Evolutionary conservation across 2,888 invertebrate genomes (phyloP).

Genomic region (Heterodera filipjevi): DNA sequence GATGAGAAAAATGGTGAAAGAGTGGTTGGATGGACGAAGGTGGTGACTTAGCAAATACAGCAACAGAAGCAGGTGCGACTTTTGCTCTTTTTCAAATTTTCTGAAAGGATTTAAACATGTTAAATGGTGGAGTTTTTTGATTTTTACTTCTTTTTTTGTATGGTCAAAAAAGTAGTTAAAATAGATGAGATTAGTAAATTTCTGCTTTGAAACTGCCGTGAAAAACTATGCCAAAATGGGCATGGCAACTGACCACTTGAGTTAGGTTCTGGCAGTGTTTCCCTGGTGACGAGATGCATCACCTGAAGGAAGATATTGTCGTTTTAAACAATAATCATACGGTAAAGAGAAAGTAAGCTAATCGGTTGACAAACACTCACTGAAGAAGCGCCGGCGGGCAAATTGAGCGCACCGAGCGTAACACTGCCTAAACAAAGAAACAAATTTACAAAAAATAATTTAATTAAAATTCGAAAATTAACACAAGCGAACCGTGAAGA

Average conservation of each 20-base stretch:
- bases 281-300: constrained; percentile 99
- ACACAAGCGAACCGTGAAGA: constrained; percentile 76
- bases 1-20: background rate
- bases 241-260: constrained; percentile 50
- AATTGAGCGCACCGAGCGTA: constrained; percentile 78
- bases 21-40: background rate
- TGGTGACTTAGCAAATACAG: constrained; percentile 42
- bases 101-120: constrained; percentile 46
- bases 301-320: constrained; percentile 66
- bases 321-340: background rate
- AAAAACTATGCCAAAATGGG: background rate
- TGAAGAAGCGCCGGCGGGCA: constrained; percentile 94
- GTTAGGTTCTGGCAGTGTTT: constrained; percentile 98
- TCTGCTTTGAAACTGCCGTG: too few relatives aligned
- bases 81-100: constrained; percentile 60
- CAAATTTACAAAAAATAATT: background rate
- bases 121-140: background rate
- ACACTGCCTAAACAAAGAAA: constrained; percentile 76
- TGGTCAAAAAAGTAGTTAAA: too few relatives aligned
- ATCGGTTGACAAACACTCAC: constrained; percentile 66
- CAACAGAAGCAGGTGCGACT: constrained; percentile 60
- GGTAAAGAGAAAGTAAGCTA: background rate
- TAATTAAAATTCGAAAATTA: too few relatives aligned
- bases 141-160: too few relatives aligned
- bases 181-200: too few relatives aligned